Conservation (phyloP, 2,888 invertebrate species). For the Drosophila ustulata region DNA sequence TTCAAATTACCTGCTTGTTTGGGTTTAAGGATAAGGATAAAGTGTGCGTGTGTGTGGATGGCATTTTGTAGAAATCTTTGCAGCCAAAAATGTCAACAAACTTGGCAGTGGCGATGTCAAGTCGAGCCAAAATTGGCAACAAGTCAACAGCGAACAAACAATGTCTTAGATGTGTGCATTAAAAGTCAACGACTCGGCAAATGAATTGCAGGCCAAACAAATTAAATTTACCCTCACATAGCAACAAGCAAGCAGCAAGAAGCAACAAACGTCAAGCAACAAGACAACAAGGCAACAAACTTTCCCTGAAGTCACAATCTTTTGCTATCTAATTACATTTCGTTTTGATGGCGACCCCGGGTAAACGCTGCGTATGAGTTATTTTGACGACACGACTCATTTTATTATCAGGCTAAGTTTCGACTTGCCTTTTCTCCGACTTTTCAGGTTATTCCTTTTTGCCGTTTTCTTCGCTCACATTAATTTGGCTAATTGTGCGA, state of each 20-base stretch:
- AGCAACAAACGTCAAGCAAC: conserved; percentile 38
- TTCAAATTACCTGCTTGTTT: conserved; percentile 16
- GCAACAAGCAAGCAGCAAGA: conserved; percentile 40
- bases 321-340: conserved; percentile 49
- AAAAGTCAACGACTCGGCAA: conserved; percentile 77
- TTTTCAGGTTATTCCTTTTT: conserved; percentile 23
- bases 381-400: conserved; percentile 42
- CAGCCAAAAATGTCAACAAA: conserved; percentile 47
- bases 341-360: conserved; percentile 31
- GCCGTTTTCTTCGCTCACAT: conserved; percentile 1
- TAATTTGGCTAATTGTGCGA: conserved; percentile 49
- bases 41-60: conserved; percentile 40
- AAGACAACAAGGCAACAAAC: conserved; percentile 29
- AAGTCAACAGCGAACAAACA: conserved; percentile 63
- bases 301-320: conserved; percentile 28
- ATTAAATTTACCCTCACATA: conserved; percentile 64
- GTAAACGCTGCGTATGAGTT: conserved; percentile 57
- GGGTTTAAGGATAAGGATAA: conserved; percentile 9
- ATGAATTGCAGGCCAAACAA: conserved; percentile 77
- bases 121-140: conserved; percentile 70
- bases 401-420: conserved; percentile 32
- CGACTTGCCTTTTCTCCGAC: conserved; percentile 5
- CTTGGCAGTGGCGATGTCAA: conserved; percentile 43
- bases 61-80: conserved; percentile 33
- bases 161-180: conserved; percentile 72